These are phyloP conservation scores for Eurytoma californica DNA, from an alignment of 2,888 invertebrate genomes.

Conservation along the genomic window DNA sequence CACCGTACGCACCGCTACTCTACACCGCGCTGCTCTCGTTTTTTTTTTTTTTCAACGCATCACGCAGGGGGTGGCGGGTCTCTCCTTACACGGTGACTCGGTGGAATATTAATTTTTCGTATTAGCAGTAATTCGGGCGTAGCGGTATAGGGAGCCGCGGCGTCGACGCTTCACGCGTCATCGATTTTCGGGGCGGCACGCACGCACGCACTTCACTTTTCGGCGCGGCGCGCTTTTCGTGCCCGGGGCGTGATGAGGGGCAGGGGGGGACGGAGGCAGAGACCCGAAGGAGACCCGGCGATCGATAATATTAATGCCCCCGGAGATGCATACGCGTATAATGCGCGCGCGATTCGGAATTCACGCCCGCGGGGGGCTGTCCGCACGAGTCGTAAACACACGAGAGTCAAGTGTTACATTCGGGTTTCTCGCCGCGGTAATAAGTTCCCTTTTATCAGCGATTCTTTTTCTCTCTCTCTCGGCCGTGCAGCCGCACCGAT, in stretches of 20 bases:
- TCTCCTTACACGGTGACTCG: slow-evolving; percentile 5
- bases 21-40: neutral
- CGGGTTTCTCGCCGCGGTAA: neutral
- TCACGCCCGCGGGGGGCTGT: slow-evolving; percentile 2
- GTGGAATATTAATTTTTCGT: slow-evolving; percentile 41
- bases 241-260: neutral
- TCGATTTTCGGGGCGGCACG: slow-evolving; percentile 42
- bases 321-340: too few species aligned
- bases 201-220: slow-evolving; percentile 45
- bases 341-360: slow-evolving; percentile 19
- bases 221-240: neutral
- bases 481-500: neutral
- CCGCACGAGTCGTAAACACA: neutral
- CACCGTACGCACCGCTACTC: neutral
- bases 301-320: slow-evolving; percentile 47
- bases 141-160: neutral
- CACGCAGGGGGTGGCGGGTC: neutral
- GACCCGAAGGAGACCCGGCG: neutral
- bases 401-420: neutral
- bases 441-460: neutral
- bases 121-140: slow-evolving; percentile 33
- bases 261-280: neutral
- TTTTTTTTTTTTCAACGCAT: slow-evolving; percentile 2
- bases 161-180: slow-evolving; percentile 29
- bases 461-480: too few species aligned